Evolutionary conservation across 2,797 vertebrate species (phyloP), one percentile per base, ranked within the genome.

Genomic region (Centropyge bicolor): DNA sequence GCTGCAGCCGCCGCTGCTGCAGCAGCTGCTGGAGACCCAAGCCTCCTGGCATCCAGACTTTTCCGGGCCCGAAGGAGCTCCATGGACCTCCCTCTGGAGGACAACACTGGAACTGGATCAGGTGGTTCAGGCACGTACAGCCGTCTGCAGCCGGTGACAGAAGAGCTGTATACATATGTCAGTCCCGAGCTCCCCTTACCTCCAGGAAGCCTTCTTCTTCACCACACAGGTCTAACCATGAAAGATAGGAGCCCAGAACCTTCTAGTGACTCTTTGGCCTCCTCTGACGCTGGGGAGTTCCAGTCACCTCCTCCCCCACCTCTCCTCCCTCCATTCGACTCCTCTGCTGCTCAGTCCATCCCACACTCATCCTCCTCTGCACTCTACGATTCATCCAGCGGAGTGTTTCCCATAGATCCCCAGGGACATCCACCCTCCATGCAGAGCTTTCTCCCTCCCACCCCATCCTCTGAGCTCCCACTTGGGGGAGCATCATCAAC

Each of bases 131-230:
- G 95, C 69, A 92, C 93, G 0, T 97, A 96, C 41, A 92, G 93
- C 70, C 97, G 97, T 19, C 96, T 99, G 51, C 98, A 99, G 93
- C 97, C 98, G 0, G 98, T 99, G 60, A 97, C 97, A 1, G 98
- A 99, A 91, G 98, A 99, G 83, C 95, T 97, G 60, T 96, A 91
- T 80, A 82, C 93, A 60, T 97, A 95, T 65, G 35, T 92, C 40
- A 96, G 95, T 79, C 95, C 97, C 0, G 98, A 98, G 90, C 83
- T 96, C 46, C 95, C 95, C 0, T 84, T 96, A 76, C 96, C 97
- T 45, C 93, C 95, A 36, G 95, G 94, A 82, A 97, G 94, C 88
- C 94, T 97, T 85, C 88, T 97, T 48, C 94, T 97, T 81, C 94
- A 96, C 84, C 89, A 93, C 40, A 41, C 70, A 8, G 87, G 86